phyloP scores from a whole-genome alignment of 53 echinoderm and acorn worm species.

The Temnopleurus reevesii region DNA sequence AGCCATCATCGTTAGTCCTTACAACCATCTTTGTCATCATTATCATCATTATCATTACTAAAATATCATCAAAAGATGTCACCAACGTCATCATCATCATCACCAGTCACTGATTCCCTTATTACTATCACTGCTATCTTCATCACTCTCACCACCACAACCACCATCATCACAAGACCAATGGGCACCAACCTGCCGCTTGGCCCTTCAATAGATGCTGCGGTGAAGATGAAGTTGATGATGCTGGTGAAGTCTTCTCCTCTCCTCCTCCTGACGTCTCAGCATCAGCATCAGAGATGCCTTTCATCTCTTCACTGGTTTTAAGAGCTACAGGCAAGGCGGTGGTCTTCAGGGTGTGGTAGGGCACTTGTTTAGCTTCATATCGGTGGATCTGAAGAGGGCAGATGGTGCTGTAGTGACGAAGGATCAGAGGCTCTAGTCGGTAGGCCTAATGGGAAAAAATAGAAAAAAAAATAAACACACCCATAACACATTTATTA shows the following conservation, averaged over 20 bases:
- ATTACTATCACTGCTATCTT: background rate
- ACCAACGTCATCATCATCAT: background rate
- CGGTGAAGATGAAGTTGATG: constrained; percentile 29
- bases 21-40: background rate
- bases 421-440: constrained; percentile 88
- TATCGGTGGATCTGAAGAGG: constrained; percentile 83
- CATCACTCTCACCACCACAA: constrained; percentile 37
- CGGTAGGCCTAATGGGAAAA: constrained; percentile 75
- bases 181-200: constrained; percentile 28
- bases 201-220: constrained; percentile 36
- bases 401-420: constrained; percentile 85
- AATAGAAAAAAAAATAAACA: too few species aligned
- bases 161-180: too few species aligned
- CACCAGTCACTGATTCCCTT: too few species aligned
- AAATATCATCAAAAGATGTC: constrained; percentile 30
- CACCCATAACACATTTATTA: too few species aligned
- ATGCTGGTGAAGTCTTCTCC: constrained; percentile 25
- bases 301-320: constrained; percentile 81
- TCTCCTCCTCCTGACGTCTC: background rate
- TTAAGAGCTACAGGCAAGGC: constrained; percentile 65
- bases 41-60: constrained; percentile 18
- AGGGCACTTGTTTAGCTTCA: constrained; percentile 72
- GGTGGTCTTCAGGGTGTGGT: constrained; percentile 74
- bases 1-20: background rate
- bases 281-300: background rate